Evolutionary conservation across 2,888 invertebrate species (phyloP).

Genomic region (Neocrepidodera transversa): DNA sequence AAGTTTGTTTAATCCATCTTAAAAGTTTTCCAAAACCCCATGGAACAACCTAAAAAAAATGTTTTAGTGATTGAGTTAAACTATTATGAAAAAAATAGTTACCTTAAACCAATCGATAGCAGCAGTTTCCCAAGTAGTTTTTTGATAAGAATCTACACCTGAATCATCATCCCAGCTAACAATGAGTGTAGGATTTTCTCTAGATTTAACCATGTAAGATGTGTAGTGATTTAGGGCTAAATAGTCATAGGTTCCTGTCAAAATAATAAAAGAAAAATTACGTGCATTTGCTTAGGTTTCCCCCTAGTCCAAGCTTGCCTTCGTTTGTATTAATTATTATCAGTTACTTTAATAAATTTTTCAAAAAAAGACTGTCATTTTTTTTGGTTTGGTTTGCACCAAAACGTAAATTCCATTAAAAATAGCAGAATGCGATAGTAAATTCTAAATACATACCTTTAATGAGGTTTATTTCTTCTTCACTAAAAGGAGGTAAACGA

Average conservation of each 20-base stretch:
- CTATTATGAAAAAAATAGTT: slow-evolving; percentile 18
- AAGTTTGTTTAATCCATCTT: slow-evolving; percentile 67
- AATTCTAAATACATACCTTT: too few species aligned
- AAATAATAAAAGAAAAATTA: neutral
- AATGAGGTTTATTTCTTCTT: slow-evolving; percentile 67
- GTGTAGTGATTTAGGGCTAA: slow-evolving; percentile 41
- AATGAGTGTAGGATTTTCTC: slow-evolving; percentile 14
- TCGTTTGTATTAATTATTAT: too few species aligned
- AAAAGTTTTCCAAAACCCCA: slow-evolving; percentile 67
- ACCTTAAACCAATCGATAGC: slow-evolving; percentile 62
- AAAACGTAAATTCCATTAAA: too few species aligned
- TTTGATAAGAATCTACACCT: slow-evolving; percentile 33
- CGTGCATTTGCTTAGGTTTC: too few species aligned
- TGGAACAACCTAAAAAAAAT: slow-evolving; percentile 64
- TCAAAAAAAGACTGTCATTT: too few species aligned
- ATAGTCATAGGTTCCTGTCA: slow-evolving; percentile 34
- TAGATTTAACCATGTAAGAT: slow-evolving; percentile 34
- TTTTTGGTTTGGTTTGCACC: too few species aligned
- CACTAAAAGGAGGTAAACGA: slow-evolving; percentile 69
- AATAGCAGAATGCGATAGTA: too few species aligned
- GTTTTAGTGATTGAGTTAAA: too few species aligned
- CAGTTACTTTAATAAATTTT: too few species aligned
- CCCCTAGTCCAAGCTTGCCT: too few species aligned
- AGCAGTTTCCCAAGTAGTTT: slow-evolving; percentile 39
- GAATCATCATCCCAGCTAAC: slow-evolving; percentile 36